These are phyloP conservation scores for Tetramorium bicarinatum DNA, from an alignment of 2,888 invertebrate species.

Conservation along the genomic window DNA sequence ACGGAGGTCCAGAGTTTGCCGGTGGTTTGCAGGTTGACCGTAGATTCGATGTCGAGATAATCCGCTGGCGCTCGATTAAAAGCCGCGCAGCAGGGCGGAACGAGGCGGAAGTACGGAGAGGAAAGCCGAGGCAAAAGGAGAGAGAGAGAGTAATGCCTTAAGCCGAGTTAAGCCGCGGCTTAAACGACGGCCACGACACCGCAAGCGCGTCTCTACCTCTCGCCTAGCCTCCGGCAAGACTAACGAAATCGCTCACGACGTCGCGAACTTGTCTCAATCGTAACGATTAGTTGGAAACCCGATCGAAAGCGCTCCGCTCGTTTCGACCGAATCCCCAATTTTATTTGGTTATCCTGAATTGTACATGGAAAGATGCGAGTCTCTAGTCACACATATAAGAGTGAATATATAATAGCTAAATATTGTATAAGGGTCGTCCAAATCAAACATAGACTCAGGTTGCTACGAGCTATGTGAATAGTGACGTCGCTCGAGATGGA, in stretches of 20 bases:
- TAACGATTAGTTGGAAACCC: conserved; percentile 27
- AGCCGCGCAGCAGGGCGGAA: conserved; percentile 66
- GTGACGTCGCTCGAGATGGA: too few relatives aligned
- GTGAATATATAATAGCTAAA: neutral
- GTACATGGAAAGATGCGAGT: neutral
- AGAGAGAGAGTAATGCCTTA: conserved; percentile 60
- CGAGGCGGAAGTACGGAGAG: conserved; percentile 65
- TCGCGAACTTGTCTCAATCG: conserved; percentile 42
- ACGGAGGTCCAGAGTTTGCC: conserved; percentile 55
- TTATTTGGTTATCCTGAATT: neutral
- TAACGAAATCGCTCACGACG: conserved; percentile 45
- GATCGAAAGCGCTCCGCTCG: neutral
- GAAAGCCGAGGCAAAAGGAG: conserved; percentile 29
- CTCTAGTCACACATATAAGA: neutral
- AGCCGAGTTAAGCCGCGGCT: conserved; percentile 70
- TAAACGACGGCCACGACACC: conserved; percentile 63
- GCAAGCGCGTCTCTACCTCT: conserved; percentile 36
- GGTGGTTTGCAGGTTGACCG: conserved; percentile 51
- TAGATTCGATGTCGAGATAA: conserved; percentile 68
- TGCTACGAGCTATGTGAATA: too few relatives aligned
- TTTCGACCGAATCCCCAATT: neutral
- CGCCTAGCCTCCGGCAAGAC: conserved; percentile 16
- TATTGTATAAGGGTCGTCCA: neutral
- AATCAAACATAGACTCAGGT: too few relatives aligned
- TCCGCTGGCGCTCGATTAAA: conserved; percentile 72